A percentile compares a stretch with the other conserved stretches of the same genome.
These are phyloP conservation scores for Moxostoma hubbsi DNA, from an alignment of 2,797 vertebrate species.

Conservation along the genomic window DNA sequence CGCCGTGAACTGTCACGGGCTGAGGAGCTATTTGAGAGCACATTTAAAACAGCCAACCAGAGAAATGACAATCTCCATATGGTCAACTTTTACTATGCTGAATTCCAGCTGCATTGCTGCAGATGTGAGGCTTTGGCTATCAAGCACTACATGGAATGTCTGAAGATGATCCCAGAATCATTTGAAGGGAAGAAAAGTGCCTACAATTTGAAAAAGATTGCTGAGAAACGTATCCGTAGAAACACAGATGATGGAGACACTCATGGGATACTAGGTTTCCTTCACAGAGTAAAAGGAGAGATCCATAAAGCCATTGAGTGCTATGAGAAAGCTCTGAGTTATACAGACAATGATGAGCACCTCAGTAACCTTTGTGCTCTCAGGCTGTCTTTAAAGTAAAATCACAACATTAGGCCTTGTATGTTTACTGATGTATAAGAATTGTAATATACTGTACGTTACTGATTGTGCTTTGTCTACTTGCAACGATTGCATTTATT, in stretches of 20 bases:
- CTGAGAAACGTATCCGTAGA: constrained; percentile 54
- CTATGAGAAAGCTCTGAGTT: constrained; percentile 71
- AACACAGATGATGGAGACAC: constrained; percentile 61
- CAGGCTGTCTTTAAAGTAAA: constrained; percentile 44
- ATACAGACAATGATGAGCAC: constrained; percentile 62
- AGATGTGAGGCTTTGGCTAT: constrained; percentile 71
- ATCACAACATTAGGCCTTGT: neutral
- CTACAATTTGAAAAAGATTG: constrained; percentile 52
- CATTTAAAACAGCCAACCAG: constrained; percentile 57
- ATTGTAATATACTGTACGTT: neutral
- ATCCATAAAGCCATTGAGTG: constrained; percentile 69
- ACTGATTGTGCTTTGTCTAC: neutral
- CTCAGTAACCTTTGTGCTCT: constrained; percentile 62
- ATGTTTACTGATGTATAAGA: neutral
- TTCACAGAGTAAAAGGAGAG: constrained; percentile 66
- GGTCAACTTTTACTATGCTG: constrained; percentile 62
- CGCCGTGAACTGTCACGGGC: constrained; percentile 58
- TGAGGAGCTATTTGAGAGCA: constrained; percentile 71
- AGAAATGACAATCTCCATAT: constrained; percentile 54
- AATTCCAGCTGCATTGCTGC: constrained; percentile 61
- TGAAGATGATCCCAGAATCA: constrained; percentile 62
- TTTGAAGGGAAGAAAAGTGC: constrained; percentile 8
- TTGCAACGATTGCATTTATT: neutral
- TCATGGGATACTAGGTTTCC: constrained; percentile 70
- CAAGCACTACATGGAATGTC: constrained; percentile 66